Conservation (phyloP, 2,113 vertebrate genomes). For the Nyctereutes procyonoides region DNA sequence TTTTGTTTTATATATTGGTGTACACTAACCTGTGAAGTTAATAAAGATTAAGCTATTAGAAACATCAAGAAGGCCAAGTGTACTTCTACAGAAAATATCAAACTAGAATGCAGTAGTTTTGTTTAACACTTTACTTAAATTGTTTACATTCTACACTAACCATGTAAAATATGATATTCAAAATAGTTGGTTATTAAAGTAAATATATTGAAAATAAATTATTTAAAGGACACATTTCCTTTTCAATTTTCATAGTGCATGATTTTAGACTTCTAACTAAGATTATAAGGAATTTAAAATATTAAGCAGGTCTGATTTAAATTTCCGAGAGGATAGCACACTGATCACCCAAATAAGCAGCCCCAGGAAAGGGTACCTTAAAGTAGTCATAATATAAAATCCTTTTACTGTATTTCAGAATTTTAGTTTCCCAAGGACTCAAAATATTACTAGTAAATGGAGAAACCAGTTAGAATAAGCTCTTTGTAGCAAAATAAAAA, state of each 20-base stretch:
- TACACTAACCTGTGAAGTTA: background rate
- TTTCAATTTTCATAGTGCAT: background rate
- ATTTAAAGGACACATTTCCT: background rate
- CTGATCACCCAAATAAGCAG: background rate
- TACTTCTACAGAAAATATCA: background rate
- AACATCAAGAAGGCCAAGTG: background rate
- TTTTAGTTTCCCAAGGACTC: background rate
- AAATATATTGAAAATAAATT: background rate
- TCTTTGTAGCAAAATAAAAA: conserved; percentile 11
- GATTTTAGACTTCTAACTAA: background rate
- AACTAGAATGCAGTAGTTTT: background rate
- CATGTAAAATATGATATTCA: background rate
- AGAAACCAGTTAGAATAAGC: background rate
- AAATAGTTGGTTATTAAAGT: background rate
- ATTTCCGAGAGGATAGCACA: background rate
- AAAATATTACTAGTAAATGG: background rate
- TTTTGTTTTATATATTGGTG: background rate
- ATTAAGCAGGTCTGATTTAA: background rate
- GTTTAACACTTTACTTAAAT: background rate
- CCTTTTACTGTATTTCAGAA: background rate
- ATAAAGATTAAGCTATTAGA: background rate
- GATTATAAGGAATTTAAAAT: background rate
- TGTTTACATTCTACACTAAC: background rate
- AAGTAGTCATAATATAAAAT: background rate
- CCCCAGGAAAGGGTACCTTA: background rate